These are phyloP conservation scores for Basileuterus tristriatus DNA, from an alignment of 2,797 vertebrate genomes.

Conservation along the genomic window DNA sequence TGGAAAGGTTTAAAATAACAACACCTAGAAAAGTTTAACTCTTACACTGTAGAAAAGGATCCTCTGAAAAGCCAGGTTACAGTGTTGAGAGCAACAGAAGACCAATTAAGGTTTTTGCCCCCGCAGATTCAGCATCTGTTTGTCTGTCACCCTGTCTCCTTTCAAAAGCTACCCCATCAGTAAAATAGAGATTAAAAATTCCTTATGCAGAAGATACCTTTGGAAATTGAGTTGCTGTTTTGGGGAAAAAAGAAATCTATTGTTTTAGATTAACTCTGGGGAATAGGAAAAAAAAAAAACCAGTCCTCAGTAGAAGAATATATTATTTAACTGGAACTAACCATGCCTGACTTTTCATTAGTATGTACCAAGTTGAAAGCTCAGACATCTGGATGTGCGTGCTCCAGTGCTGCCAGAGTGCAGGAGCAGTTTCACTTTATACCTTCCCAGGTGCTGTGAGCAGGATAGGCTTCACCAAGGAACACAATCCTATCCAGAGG, in stretches of 20 bases:
- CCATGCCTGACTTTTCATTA: neutral
- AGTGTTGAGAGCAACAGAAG: neutral
- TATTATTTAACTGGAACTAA: neutral
- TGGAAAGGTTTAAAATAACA: neutral
- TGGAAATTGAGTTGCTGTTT: neutral
- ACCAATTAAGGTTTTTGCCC: neutral
- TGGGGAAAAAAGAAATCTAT: neutral
- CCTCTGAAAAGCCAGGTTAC: neutral
- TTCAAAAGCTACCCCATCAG: neutral
- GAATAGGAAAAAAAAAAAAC: neutral
- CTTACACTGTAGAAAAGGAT: neutral
- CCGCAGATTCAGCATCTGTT: neutral
- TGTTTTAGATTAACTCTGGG: neutral
- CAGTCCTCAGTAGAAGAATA: neutral
- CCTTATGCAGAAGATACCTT: neutral
- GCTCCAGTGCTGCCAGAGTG: neutral
- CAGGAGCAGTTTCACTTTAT: neutral
- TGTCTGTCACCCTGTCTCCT: neutral
- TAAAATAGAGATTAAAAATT: neutral
- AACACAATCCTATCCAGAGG: neutral
- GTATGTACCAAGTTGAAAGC: neutral
- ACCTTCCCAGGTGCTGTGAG: neutral
- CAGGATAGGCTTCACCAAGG: accelerated
- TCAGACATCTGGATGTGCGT: accelerated
- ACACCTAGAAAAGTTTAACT: neutral